phyloP scores from a whole-genome alignment of 2,888 invertebrate genomes.

The Ectobius pallidus region DNA sequence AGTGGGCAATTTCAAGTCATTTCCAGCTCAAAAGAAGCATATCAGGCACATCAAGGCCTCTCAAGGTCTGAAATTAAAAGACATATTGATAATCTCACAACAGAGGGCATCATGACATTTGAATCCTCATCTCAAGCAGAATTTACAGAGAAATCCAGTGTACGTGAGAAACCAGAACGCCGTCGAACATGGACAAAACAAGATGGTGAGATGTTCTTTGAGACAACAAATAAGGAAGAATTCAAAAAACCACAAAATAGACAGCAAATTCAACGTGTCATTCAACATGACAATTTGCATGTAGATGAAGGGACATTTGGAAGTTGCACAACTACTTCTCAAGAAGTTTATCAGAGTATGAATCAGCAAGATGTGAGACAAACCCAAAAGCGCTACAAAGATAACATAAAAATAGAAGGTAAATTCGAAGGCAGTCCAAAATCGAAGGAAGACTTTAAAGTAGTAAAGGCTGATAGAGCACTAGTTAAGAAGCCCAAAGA shows the following conservation, averaged over 20 bases:
- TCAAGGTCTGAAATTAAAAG: slow-evolving; percentile 46
- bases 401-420: slow-evolving; percentile 55
- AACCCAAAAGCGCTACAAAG: slow-evolving; percentile 41
- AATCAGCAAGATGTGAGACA: slow-evolving; percentile 37
- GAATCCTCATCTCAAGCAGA: slow-evolving; percentile 69
- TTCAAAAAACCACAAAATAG: slow-evolving; percentile 35
- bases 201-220: slow-evolving; percentile 68
- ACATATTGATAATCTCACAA: slow-evolving; percentile 48
- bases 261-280: background rate
- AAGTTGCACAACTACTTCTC: slow-evolving; percentile 20
- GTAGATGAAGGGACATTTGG: slow-evolving; percentile 27
- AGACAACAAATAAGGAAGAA: slow-evolving; percentile 68
- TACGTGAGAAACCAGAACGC: slow-evolving; percentile 63
- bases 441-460: slow-evolving; percentile 26
- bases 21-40: slow-evolving; percentile 47
- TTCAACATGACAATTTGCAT: slow-evolving; percentile 34
- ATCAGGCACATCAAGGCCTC: slow-evolving; percentile 45
- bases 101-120: slow-evolving; percentile 63
- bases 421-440: slow-evolving; percentile 49
- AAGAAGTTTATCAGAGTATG: slow-evolving; percentile 4
- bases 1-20: slow-evolving; percentile 46
- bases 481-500: slow-evolving; percentile 49
- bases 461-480: slow-evolving; percentile 18
- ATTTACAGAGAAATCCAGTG: slow-evolving; percentile 64
- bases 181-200: slow-evolving; percentile 75